Conservation (phyloP, 2,797 vertebrate species). For the Antrozous pallidus region DNA sequence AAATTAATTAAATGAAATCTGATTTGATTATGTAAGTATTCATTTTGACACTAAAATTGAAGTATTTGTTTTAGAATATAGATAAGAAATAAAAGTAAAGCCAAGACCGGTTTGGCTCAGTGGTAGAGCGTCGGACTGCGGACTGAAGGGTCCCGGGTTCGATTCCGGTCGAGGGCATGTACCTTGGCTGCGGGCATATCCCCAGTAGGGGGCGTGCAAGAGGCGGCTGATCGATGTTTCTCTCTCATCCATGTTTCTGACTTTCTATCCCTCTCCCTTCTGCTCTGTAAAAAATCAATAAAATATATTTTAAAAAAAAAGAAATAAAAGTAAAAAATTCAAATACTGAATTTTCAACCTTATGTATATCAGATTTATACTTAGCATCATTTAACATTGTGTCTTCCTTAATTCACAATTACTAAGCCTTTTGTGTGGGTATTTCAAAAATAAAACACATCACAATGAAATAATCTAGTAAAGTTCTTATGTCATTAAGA, state of each 20-base stretch:
- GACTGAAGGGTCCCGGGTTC: no score
- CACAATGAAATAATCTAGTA: background rate
- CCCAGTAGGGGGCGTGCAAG: no score
- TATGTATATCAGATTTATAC: background rate
- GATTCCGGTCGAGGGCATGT: no score
- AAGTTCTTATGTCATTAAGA: background rate
- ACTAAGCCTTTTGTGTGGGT: background rate
- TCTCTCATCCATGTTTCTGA: no score
- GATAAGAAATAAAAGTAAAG: background rate
- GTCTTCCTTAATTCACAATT: background rate
- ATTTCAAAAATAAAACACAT: background rate
- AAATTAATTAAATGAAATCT: slow-evolving; percentile 10
- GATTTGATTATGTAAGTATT: slow-evolving; percentile 5
- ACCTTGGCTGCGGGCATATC: no score
- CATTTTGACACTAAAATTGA: slow-evolving; percentile 36
- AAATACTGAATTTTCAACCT: background rate
- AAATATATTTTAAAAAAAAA: no score
- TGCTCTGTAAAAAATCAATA: no score
- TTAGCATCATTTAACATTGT: background rate
- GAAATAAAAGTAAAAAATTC: background rate
- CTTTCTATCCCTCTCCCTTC: no score
- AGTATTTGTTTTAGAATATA: background rate
- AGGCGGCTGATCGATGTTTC: no score
- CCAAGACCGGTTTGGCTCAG: no score
- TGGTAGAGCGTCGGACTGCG: no score